Evolutionary conservation across 1,140 invertebrate genomes (phyloP).

Genomic region (Triops cancriformis): DNA sequence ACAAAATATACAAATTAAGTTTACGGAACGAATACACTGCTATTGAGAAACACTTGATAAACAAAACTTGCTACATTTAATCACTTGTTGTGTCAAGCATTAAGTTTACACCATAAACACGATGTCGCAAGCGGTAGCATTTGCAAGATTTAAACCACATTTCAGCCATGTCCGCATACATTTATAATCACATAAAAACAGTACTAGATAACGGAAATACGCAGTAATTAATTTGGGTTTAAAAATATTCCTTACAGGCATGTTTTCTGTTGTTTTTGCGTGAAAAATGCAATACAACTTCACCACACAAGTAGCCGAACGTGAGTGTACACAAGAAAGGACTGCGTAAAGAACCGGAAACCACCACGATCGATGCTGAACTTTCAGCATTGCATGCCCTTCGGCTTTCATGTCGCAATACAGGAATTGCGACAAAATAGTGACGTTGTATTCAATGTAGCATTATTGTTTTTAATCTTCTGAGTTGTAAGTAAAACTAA

Average conservation of each 20-base stretch:
- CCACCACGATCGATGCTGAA: not conserved
- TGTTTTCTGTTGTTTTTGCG: not conserved
- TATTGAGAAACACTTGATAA: too few relatives aligned
- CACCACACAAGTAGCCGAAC: not conserved
- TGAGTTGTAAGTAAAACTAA: too few relatives aligned
- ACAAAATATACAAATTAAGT: conserved; percentile 22
- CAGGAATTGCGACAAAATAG: not conserved
- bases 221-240: not conserved
- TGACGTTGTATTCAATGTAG: not conserved
- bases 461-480: not conserved
- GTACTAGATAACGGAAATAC: not conserved
- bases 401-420: not conserved
- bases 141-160: not conserved
- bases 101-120: too few relatives aligned
- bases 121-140: too few relatives aligned
- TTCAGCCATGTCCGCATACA: not conserved
- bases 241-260: not conserved
- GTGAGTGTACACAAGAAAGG: conserved; percentile 9
- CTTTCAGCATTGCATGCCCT: not conserved
- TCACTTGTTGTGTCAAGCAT: too few relatives aligned
- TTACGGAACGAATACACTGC: too few relatives aligned
- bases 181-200: not conserved
- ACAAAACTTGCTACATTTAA: too few relatives aligned
- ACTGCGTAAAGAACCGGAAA: not conserved
- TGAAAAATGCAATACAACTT: not conserved